phyloP scores from a whole-genome alignment of 2,888 invertebrate genomes.

The Cataglyphis albicans region DNA sequence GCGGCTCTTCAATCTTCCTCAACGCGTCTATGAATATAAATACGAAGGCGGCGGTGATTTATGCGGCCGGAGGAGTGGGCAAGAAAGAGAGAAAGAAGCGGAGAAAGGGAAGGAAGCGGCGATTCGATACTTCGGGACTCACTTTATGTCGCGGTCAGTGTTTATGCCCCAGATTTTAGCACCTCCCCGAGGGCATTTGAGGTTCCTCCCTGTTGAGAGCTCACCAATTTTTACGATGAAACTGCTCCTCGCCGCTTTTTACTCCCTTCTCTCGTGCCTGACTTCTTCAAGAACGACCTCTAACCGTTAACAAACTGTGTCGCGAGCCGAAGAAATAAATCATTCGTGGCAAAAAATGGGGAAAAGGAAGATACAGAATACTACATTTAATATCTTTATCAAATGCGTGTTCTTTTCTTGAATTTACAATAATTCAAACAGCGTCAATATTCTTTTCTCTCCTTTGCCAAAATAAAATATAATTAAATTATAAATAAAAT shows the following conservation, averaged over 20 bases:
- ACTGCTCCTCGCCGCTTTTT: slow-evolving; percentile 45
- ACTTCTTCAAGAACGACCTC: slow-evolving; percentile 55
- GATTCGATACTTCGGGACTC: slow-evolving; percentile 78
- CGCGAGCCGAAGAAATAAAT: slow-evolving; percentile 39
- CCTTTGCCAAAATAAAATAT: not conserved
- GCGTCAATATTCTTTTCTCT: not conserved
- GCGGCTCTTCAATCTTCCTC: slow-evolving; percentile 83
- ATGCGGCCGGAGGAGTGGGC: slow-evolving; percentile 75
- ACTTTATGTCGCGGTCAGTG: slow-evolving; percentile 84
- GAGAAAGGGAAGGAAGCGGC: slow-evolving; percentile 66
- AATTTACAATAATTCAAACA: not conserved
- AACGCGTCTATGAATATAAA: slow-evolving; percentile 84
- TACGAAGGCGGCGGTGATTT: slow-evolving; percentile 83
- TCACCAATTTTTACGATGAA: slow-evolving; percentile 80
- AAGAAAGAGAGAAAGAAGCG: slow-evolving; percentile 56
- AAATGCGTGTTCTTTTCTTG: not conserved
- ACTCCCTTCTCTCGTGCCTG: slow-evolving; percentile 34
- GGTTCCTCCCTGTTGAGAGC: slow-evolving; percentile 77
- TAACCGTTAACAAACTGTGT: slow-evolving; percentile 52
- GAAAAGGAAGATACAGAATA: slow-evolving; percentile 37
- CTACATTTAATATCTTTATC: slow-evolving; percentile 21
- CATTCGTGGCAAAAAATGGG: slow-evolving; percentile 27
- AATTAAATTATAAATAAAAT: not conserved
- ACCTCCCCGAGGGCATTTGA: slow-evolving; percentile 78
- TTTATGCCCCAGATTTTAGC: slow-evolving; percentile 83